Conservation (phyloP, 2,888 invertebrate species). For the Lamproptera curius region DNA sequence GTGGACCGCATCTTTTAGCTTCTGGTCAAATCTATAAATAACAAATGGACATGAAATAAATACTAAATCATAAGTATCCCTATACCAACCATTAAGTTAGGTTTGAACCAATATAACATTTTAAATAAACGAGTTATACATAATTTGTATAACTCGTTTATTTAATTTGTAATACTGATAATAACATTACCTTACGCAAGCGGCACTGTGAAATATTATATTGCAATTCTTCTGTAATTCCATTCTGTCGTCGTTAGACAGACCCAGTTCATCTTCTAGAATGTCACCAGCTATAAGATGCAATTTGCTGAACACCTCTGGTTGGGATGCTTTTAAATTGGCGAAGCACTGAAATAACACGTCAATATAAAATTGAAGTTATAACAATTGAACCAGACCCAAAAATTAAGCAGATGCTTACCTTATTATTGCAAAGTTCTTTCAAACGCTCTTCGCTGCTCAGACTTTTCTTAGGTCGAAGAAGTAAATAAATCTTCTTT, state of each 20-base stretch:
- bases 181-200: constrained; percentile 85
- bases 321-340: constrained; percentile 69
- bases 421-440: constrained; percentile 52
- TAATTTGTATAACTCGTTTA: no score
- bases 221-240: constrained; percentile 80
- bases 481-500: constrained; percentile 80
- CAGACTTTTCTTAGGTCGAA: constrained; percentile 84
- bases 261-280: constrained; percentile 76
- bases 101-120: no score
- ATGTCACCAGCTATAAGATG: constrained; percentile 82
- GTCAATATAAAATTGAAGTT: not conserved
- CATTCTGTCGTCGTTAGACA: constrained; percentile 76
- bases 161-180: no score
- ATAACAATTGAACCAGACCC: not conserved
- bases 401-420: constrained; percentile 22
- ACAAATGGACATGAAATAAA: no score
- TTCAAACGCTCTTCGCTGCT: constrained; percentile 79
- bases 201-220: constrained; percentile 91
- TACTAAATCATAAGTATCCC: no score
- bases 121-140: no score
- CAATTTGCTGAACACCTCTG: constrained; percentile 80
- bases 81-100: no score
- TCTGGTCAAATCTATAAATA: constrained; percentile 86
- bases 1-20: constrained; percentile 87
- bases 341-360: constrained; percentile 71